A percentile compares a stretch with the other conserved stretches of the same genome.
Evolutionary conservation across 2,888 invertebrate species (phyloP).

Genomic region (Taphrorychus bicolor): DNA sequence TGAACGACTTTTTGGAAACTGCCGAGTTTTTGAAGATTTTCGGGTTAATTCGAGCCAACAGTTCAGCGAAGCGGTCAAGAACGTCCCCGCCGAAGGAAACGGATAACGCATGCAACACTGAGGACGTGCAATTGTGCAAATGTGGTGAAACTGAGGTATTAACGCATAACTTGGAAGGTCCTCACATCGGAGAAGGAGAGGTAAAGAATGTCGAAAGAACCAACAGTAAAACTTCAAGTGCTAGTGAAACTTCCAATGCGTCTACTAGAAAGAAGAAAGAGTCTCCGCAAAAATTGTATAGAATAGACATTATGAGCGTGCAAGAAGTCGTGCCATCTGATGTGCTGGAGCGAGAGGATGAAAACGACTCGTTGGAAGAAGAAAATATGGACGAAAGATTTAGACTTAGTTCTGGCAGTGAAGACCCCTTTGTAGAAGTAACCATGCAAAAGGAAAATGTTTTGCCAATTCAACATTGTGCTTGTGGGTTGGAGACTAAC

Average conservation of each 20-base stretch:
- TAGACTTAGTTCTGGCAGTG: not conserved
- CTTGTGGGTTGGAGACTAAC: too few relatives aligned
- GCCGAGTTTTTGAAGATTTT: constrained; percentile 71
- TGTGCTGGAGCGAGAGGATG: not conserved
- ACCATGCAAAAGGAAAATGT: too few relatives aligned
- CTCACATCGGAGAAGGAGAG: too few relatives aligned
- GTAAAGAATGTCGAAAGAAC: too few relatives aligned
- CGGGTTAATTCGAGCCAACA: constrained; percentile 61
- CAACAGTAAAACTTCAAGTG: too few relatives aligned
- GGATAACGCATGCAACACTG: not conserved
- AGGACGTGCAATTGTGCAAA: not conserved
- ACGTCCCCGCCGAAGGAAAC: not conserved
- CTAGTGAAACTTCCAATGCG: not conserved
- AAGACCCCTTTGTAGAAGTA: too few relatives aligned
- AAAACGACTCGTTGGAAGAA: too few relatives aligned
- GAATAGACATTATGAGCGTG: not conserved
- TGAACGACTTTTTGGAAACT: constrained; percentile 69
- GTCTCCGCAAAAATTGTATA: not conserved
- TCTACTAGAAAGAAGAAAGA: not conserved
- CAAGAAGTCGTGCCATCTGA: not conserved
- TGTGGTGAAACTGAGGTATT: not conserved
- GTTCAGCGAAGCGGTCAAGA: not conserved
- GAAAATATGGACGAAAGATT: too few relatives aligned
- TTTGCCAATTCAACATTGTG: too few relatives aligned
- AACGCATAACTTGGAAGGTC: not conserved